phyloP scores from a whole-genome alignment of 2,113 vertebrate species.

The Macrotis lagotis region DNA sequence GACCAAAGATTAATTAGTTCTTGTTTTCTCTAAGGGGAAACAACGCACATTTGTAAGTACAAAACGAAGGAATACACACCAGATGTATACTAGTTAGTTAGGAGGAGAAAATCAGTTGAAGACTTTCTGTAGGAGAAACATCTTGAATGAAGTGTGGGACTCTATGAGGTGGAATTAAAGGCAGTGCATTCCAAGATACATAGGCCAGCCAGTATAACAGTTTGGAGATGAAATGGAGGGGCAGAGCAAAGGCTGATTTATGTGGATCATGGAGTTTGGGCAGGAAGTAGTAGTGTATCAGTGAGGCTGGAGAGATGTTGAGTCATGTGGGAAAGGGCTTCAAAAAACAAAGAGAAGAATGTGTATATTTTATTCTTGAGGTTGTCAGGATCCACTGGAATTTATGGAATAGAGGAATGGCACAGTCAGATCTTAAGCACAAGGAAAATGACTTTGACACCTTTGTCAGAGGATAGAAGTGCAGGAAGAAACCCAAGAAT shows the following conservation, averaged over 20 bases:
- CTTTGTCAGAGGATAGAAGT: not conserved
- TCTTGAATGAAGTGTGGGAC: not conserved
- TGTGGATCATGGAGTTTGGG: not conserved
- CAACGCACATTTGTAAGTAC: not conserved
- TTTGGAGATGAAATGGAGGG: not conserved
- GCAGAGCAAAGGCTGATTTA: not conserved
- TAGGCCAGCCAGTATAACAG: not conserved
- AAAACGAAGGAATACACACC: not conserved
- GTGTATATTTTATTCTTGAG: not conserved
- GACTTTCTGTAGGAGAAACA: not conserved
- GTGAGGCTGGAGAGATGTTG: not conserved
- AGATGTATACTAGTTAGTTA: not conserved
- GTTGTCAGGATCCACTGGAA: not conserved
- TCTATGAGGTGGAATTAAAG: not conserved
- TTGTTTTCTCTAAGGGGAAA: not conserved
- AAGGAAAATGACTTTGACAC: not conserved
- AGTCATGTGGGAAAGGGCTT: not conserved
- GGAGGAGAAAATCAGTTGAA: not conserved
- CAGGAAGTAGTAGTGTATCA: not conserved
- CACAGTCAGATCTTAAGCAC: not conserved
- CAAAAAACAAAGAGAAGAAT: not conserved
- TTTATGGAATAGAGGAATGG: not conserved
- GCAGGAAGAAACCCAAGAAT: no score
- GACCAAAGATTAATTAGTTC: not conserved
- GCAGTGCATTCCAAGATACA: not conserved